Percentiles rank a stretch among this genome's conserved stretches.
Evolutionary conservation across 30 jellyfish, hydroid and myxozoan genomes (phyloP).

Genomic region (Mastigias papua): DNA sequence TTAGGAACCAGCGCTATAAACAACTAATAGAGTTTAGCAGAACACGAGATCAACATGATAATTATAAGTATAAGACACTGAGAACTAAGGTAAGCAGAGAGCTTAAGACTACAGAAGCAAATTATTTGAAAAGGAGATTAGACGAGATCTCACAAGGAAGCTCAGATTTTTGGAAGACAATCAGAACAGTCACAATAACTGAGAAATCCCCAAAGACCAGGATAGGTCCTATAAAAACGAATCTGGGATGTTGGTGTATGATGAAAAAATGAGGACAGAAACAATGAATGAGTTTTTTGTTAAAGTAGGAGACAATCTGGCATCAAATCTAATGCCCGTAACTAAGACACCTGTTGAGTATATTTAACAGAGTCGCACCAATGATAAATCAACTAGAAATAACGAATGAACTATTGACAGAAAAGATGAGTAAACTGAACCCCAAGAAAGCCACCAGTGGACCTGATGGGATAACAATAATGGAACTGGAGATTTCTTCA

Average conservation of each 20-base stretch:
- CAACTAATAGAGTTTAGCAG: constrained; percentile 20
- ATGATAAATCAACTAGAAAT: no score
- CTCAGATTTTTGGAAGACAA: constrained; percentile 14
- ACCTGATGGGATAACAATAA: no score
- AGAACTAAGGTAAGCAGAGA: background rate
- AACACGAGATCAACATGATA: background rate
- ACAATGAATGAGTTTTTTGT: no score
- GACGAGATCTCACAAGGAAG: background rate
- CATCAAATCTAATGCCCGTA: no score
- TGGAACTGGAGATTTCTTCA: no score
- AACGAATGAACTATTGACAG: no score
- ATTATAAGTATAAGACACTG: background rate
- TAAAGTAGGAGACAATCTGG: no score
- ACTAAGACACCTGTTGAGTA: no score
- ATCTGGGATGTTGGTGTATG: background rate
- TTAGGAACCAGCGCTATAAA: constrained; percentile 32
- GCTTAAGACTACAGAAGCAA: background rate
- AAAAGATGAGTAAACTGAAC: no score
- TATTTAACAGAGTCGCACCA: no score
- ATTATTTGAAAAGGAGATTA: background rate
- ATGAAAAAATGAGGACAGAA: constrained; percentile 1
- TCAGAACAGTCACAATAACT: background rate
- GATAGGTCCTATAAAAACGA: background rate
- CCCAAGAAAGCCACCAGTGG: no score
- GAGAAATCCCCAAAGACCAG: background rate